These are phyloP conservation scores for Listrodromus nycthemerus DNA, from an alignment of 2,888 invertebrate genomes.

Conservation along the genomic window DNA sequence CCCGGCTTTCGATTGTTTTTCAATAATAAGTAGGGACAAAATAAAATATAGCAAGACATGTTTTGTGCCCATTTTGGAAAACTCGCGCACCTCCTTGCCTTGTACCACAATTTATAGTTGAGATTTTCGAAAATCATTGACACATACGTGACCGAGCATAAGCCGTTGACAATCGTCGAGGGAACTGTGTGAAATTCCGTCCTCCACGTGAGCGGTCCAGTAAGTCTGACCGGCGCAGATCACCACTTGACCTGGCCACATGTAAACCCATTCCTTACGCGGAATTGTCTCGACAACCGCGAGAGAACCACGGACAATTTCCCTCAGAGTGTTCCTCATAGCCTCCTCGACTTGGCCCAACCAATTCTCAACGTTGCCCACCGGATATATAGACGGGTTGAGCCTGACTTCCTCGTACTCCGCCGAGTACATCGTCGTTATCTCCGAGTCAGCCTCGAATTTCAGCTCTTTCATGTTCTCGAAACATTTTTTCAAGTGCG, in stretches of 20 bases:
- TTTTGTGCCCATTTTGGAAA: too few species aligned
- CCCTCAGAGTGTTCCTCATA: slow-evolving; percentile 87
- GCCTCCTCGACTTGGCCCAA: slow-evolving; percentile 88
- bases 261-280: slow-evolving; percentile 89
- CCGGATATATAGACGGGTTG: slow-evolving; percentile 88
- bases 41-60: too few species aligned
- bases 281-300: slow-evolving; percentile 83
- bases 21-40: slow-evolving; percentile 12
- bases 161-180: slow-evolving; percentile 86
- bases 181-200: slow-evolving; percentile 86
- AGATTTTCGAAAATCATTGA: neutral
- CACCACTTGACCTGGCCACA: slow-evolving; percentile 93
- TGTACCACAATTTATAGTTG: too few species aligned
- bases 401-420: slow-evolving; percentile 91
- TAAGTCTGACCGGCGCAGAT: slow-evolving; percentile 91
- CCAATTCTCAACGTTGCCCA: slow-evolving; percentile 92
- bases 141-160: slow-evolving; percentile 86
- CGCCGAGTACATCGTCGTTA: slow-evolving; percentile 91
- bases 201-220: slow-evolving; percentile 91
- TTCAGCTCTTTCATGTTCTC: slow-evolving; percentile 91
- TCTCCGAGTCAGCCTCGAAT: slow-evolving; percentile 89
- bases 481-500: slow-evolving; percentile 93
- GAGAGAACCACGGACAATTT: slow-evolving; percentile 83
- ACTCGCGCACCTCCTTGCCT: too few species aligned
- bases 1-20: too few species aligned